Conservation (phyloP, 1,140 invertebrate species). For the Pachyrhynchus sulphureomaculatus region DNA sequence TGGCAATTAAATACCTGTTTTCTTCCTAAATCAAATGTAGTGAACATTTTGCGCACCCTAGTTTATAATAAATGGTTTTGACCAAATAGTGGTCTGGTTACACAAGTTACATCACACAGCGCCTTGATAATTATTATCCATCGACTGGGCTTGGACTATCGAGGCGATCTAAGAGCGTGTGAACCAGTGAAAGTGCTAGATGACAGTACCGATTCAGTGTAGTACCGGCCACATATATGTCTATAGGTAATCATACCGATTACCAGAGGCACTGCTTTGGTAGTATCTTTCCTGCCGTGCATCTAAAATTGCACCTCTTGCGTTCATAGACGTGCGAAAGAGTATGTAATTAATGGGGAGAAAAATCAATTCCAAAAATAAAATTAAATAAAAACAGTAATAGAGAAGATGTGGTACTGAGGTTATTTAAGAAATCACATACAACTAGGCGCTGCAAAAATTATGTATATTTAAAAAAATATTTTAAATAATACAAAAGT, state of each 20-base stretch:
- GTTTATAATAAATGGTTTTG: slow-evolving; percentile 31
- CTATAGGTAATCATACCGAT: slow-evolving; percentile 33
- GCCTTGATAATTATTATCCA: slow-evolving; percentile 32
- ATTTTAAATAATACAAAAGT: no score
- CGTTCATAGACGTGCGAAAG: slow-evolving; percentile 1
- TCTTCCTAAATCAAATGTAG: background rate
- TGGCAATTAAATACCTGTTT: no score
- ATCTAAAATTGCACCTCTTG: slow-evolving; percentile 11
- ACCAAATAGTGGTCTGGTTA: slow-evolving; percentile 24
- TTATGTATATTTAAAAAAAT: no score
- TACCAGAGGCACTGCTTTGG: slow-evolving; percentile 26
- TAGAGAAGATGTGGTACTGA: no score
- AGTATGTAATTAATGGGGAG: background rate
- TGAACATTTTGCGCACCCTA: slow-evolving; percentile 16
- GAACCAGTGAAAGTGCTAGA: slow-evolving; percentile 37
- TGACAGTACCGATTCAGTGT: slow-evolving; percentile 31
- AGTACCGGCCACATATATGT: slow-evolving; percentile 33
- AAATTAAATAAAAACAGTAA: no score
- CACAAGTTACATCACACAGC: slow-evolving; percentile 25
- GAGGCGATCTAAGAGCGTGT: slow-evolving; percentile 33
- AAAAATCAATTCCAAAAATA: background rate
- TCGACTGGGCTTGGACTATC: slow-evolving; percentile 29
- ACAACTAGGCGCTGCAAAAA: no score
- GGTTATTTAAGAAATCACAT: no score
- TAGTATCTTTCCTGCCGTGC: slow-evolving; percentile 13